These are phyloP conservation scores for Siniperca chuatsi DNA, from an alignment of 2,113 vertebrate genomes.

Conservation along the genomic window DNA sequence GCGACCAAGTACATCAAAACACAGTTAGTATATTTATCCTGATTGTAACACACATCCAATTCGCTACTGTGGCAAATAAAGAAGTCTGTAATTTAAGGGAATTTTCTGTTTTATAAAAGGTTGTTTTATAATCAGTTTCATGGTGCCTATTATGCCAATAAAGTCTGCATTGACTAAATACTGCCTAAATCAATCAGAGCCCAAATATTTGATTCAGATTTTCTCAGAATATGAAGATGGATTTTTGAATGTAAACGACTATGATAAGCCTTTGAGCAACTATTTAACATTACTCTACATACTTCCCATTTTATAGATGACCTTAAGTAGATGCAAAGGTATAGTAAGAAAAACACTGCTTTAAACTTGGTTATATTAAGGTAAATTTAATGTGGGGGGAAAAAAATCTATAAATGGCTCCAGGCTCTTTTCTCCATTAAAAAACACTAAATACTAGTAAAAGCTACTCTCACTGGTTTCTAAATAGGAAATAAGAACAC, in stretches of 20 bases:
- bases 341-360: not conserved
- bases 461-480: not conserved
- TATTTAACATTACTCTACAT: not conserved
- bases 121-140: slow-evolving; percentile 17
- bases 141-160: slow-evolving; percentile 29
- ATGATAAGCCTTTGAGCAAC: not conserved
- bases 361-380: not conserved
- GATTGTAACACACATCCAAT: too few relatives aligned
- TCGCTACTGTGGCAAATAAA: not conserved
- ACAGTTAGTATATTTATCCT: slow-evolving; percentile 25
- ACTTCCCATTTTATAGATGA: not conserved
- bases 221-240: slow-evolving; percentile 24
- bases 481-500: not conserved
- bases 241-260: slow-evolving; percentile 30
- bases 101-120: not conserved
- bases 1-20: too few relatives aligned
- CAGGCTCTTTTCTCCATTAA: not conserved
- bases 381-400: not conserved
- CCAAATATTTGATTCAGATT: slow-evolving; percentile 30
- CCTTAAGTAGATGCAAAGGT: not conserved
- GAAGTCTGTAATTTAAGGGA: not conserved
- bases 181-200: slow-evolving; percentile 62
- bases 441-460: not conserved
- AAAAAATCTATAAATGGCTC: not conserved
- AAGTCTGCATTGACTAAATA: slow-evolving; percentile 56